Conservation (phyloP, 2,888 invertebrate species). For the Rotaria sp. region DNA sequence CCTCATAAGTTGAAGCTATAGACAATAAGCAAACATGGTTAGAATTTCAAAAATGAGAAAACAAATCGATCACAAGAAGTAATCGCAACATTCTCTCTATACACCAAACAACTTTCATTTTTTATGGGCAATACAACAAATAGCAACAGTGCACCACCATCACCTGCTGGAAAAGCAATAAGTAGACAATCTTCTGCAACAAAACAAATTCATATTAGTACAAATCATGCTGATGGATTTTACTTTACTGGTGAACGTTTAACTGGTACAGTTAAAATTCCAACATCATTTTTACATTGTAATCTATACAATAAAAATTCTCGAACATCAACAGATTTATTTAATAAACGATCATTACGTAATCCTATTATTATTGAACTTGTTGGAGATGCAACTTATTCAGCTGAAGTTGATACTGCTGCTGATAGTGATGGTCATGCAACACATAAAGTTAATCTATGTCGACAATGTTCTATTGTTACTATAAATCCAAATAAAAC, state of each 20-base stretch:
- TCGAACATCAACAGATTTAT: not conserved
- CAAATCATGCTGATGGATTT: conserved; percentile 18
- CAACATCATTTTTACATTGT: not conserved
- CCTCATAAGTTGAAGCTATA: not conserved
- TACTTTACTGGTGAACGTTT: not conserved
- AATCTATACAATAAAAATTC: not conserved
- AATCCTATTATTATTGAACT: not conserved
- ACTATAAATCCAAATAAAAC: not conserved
- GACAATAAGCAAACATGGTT: not conserved
- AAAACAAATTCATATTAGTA: not conserved
- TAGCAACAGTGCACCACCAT: not conserved
- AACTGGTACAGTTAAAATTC: conserved; percentile 5
- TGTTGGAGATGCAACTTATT: conserved; percentile 9
- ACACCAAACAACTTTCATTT: not conserved
- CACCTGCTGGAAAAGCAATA: not conserved
- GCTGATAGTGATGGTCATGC: conserved; percentile 27
- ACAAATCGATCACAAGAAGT: not conserved
- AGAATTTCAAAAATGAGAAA: not conserved
- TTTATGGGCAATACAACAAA: not conserved
- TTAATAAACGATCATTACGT: not conserved
- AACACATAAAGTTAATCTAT: not conserved
- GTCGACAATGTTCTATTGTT: not conserved
- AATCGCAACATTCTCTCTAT: not conserved
- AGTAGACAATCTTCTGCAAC: not conserved
- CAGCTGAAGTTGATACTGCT: not conserved